These are phyloP conservation scores for Cyclophora punctaria DNA, from an alignment of 2,888 invertebrate species.

Conservation along the genomic window DNA sequence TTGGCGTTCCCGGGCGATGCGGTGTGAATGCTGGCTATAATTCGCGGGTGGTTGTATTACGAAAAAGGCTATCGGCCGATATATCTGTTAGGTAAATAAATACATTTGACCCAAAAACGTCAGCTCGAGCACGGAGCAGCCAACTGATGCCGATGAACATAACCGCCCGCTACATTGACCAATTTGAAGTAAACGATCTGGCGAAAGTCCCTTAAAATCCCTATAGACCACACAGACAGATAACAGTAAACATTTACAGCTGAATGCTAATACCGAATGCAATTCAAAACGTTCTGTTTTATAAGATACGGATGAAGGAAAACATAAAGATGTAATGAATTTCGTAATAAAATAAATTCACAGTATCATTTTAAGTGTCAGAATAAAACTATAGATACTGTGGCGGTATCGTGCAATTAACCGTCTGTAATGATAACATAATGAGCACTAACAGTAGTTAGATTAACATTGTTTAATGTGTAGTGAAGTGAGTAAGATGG, in stretches of 20 bases:
- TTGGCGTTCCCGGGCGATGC: constrained; percentile 22
- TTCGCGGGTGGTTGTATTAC: constrained; percentile 37
- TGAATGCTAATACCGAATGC: background rate
- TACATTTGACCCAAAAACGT: constrained; percentile 59
- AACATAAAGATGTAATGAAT: too few species aligned
- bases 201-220: constrained; percentile 16
- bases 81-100: constrained; percentile 58
- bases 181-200: constrained; percentile 23
- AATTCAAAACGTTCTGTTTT: background rate
- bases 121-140: constrained; percentile 38
- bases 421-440: too few species aligned
- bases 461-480: too few species aligned
- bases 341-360: constrained; percentile 1
- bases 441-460: too few species aligned
- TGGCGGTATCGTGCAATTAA: too few species aligned
- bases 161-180: constrained; percentile 26
- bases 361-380: too few species aligned
- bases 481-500: too few species aligned
- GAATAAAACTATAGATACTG: too few species aligned
- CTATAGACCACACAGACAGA: constrained; percentile 15
- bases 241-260: constrained; percentile 13
- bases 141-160: constrained; percentile 35
- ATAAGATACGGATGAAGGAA: background rate
- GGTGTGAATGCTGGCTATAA: constrained; percentile 32
- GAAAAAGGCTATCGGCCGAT: constrained; percentile 42